Evolutionary conservation across 2,797 vertebrate species (phyloP), one percentile per base, ranked within the genome.

Genomic region (Antennarius maculatus): DNA sequence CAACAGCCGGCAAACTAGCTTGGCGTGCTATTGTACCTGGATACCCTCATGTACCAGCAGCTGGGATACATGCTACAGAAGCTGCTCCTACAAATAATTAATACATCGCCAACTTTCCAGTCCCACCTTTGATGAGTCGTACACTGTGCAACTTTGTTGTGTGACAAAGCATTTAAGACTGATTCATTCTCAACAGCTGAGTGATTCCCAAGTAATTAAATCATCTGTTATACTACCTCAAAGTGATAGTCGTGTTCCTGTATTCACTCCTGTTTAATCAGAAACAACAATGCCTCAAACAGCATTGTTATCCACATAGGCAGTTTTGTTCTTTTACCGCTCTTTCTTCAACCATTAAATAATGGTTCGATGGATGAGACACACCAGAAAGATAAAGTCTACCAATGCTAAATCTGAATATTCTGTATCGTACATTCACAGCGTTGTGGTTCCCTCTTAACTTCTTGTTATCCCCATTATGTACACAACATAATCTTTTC

Each of bases 401-500:
- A 59, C 43, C 45, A 5, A 34, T 52, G 43, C 54, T 63, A 56
- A 56, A 47, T 56, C 17, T 46, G 46, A 13, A 12, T 50, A 11
- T 53, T 39, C 42, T 17, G 8, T 42, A 8, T 69, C 47, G 69
- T 45, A 52, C 39, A 41, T 66, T 64, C 55, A 43, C 34, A 51
- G 18, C 65, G 29, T 55, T 71, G 58, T 71, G 41, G 39, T 80
- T 84, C 42, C 54, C 5, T 66, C 57, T 71, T 77, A 80, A 76
- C 69, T 57, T 73, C 59, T 56, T n/a, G 56, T 71, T 76, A 75
- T 63, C 61, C 58, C 46, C 60, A 61, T 69, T 64, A 84, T 78
- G 60, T 72, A 74, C 73, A 82, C 75, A 66, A 62, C 57, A 46
- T 78, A 80, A 84, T 66, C 56, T 74, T 53, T 65, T 69, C 83